Conservation (phyloP, 2,797 vertebrate genomes). For the Rhinatrema bivittatum region DNA sequence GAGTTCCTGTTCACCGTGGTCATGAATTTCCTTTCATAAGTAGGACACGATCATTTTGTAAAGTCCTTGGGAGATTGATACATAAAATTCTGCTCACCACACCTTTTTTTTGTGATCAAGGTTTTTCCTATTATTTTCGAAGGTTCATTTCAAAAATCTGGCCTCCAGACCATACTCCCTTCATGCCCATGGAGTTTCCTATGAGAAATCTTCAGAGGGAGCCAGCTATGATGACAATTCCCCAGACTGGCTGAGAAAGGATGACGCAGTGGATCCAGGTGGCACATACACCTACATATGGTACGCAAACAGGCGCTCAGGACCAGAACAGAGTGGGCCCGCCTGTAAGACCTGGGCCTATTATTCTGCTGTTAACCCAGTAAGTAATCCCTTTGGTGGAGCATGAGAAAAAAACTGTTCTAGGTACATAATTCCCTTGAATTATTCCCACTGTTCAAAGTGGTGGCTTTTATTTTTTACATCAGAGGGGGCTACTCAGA, state of each 20-base stretch:
- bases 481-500: too few species aligned
- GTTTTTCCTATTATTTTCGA: too few species aligned
- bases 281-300: constrained; percentile 79
- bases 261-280: constrained; percentile 73
- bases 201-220: constrained; percentile 88
- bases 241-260: constrained; percentile 71
- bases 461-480: too few species aligned
- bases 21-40: too few species aligned
- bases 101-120: too few species aligned
- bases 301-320: constrained; percentile 61
- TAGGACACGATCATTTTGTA: too few species aligned
- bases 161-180: constrained; percentile 80
- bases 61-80: too few species aligned
- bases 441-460: too few species aligned
- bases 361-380: constrained; percentile 83
- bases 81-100: too few species aligned
- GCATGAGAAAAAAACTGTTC: neutral
- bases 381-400: constrained; percentile 57
- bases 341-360: constrained; percentile 84
- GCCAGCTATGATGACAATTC: constrained; percentile 81
- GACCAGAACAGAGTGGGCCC: constrained; percentile 59
- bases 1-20: too few species aligned
- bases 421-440: neutral
- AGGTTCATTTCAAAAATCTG: constrained; percentile 87
- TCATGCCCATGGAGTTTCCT: constrained; percentile 84